Percentiles rank a stretch among this genome's conserved stretches.
Evolutionary conservation across 2,888 invertebrate species (phyloP).

Genomic region (Lochmaea crataegi): DNA sequence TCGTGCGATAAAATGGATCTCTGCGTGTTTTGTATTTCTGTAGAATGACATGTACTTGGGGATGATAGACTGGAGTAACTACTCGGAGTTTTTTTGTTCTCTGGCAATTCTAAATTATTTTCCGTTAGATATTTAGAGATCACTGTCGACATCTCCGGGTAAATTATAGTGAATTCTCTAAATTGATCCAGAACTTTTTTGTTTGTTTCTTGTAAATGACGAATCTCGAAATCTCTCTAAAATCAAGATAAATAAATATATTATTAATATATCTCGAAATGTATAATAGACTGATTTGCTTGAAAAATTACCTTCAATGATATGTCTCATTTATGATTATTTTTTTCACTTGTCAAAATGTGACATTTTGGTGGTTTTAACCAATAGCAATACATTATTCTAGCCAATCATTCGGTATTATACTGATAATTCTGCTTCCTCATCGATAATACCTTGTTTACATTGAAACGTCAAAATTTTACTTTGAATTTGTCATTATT

Average conservation of each 20-base stretch:
- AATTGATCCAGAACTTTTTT: constrained; percentile 69
- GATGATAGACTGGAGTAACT: constrained; percentile 36
- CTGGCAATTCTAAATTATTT: constrained; percentile 55
- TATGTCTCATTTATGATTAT: too few relatives aligned
- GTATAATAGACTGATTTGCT: background rate
- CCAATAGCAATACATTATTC: too few relatives aligned
- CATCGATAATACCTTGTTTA: too few relatives aligned
- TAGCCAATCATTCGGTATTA: too few relatives aligned
- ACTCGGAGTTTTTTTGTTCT: constrained; percentile 43
- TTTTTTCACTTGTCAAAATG: too few relatives aligned
- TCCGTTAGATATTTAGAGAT: constrained; percentile 57
- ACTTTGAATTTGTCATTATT: too few relatives aligned
- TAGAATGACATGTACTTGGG: constrained; percentile 34
- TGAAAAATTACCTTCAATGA: background rate
- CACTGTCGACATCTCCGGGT: constrained; percentile 55
- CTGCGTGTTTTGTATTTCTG: constrained; percentile 28
- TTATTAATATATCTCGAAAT: background rate
- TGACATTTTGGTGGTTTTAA: too few relatives aligned
- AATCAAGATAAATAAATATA: constrained; percentile 44
- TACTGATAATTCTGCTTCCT: too few relatives aligned
- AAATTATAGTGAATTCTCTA: constrained; percentile 65
- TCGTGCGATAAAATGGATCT: constrained; percentile 14
- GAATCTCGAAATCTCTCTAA: constrained; percentile 70
- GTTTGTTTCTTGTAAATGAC: constrained; percentile 72
- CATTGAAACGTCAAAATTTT: too few relatives aligned